Conservation (phyloP, 2,888 invertebrate genomes). For the Crematogaster levior region DNA sequence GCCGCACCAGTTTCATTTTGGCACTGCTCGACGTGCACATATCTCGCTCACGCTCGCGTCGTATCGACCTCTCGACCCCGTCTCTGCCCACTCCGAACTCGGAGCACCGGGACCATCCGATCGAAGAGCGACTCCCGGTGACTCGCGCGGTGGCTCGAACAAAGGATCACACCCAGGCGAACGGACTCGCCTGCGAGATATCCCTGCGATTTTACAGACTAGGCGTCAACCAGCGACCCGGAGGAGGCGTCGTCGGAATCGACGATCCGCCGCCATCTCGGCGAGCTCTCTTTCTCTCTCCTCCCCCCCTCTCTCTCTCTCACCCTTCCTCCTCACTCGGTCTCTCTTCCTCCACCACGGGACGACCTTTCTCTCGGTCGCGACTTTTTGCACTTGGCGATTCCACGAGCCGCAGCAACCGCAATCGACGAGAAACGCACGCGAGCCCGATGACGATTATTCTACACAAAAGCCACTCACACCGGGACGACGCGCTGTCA, state of each 20-base stretch:
- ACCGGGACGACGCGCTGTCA: conserved; percentile 46
- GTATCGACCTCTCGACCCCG: conserved; percentile 70
- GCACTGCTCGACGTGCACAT: conserved; percentile 57
- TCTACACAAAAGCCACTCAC: conserved; percentile 1
- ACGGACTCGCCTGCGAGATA: not conserved
- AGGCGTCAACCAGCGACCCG: conserved; percentile 46
- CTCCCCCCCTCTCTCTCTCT: not conserved
- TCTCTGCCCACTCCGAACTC: conserved; percentile 33
- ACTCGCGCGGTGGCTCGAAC: conserved; percentile 30
- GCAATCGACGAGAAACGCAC: conserved; percentile 41
- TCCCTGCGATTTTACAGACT: conserved; percentile 24
- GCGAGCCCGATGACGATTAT: conserved; percentile 11
- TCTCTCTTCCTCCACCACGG: not conserved
- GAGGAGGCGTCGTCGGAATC: conserved; percentile 52
- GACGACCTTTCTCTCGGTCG: conserved; percentile 21
- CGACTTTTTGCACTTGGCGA: conserved; percentile 33
- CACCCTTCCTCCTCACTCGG: not conserved
- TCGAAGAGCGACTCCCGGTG: not conserved
- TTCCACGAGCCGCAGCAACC: conserved; percentile 54
- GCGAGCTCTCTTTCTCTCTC: conserved; percentile 12
- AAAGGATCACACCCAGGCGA: conserved; percentile 30
- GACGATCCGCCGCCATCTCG: conserved; percentile 52
- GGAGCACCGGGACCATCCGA: not conserved
- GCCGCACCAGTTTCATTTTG: conserved; percentile 60
- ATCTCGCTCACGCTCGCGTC: conserved; percentile 58